Base-by-base conservation (phyloP, 2,113 vertebrate genomes). In the Vidua macroura region DNA sequence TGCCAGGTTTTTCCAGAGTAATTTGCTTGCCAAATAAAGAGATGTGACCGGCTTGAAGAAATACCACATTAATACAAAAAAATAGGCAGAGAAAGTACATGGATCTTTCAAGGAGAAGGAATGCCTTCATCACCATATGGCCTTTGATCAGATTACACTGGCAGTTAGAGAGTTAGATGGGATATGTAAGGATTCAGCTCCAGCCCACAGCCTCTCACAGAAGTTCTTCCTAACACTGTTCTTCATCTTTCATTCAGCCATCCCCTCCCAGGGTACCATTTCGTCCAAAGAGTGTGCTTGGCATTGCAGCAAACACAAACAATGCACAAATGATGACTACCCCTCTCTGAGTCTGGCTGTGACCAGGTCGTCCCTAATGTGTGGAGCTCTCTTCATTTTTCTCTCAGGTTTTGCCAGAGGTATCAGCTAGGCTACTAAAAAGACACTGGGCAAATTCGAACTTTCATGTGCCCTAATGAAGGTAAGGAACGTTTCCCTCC, bases 261-360 rank as follows among this genome's bases (percentile, higher is more conserved):
- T 19, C 39, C 70, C 14, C 39, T 53, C 59, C 27, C 51, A 48
- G n/a, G 21, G 27, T 24, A 48, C 37, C 53, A 16, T 48, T 31
- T 22, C 6, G 3, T 17, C 35, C 72, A 20, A 48, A 35, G 55
- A 10, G 15, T 4, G n/a, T 24, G 31, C 23, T 25, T 68, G 44
- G 43, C 64, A 39, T 18, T 0, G 1, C n/a, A 67, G 63, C 46
- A 52, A 72, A 67, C 56, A 33, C 28, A 41, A 58, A 15, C 0
- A 0, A 14, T 15, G 28, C 56, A 33, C 28, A 41, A 58, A 15
- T 0, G 0, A 14, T 15, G 28, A 41, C 46, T 9, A 3, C 9
- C 19, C 15, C 31, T 68, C 24, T 1, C 8, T 25, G 24, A 39
- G 9, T 13, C 53, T 53, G 83, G 20, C 58, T 67, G 63, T 30